Base-by-base conservation (phyloP, 2,888 invertebrate species). In the Liodrosophila aerea region DNA sequence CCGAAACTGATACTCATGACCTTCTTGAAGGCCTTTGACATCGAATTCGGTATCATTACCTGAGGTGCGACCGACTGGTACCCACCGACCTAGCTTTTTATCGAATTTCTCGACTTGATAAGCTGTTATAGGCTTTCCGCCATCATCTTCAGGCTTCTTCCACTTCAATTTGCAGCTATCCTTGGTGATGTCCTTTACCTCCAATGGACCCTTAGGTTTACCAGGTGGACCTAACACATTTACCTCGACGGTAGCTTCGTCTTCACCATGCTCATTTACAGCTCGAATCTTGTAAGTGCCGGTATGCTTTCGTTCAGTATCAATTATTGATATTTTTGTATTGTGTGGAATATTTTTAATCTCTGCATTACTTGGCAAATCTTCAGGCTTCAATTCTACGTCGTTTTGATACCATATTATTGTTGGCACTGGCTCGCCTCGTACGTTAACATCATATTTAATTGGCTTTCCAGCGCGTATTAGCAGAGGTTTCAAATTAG, bases 51-150 rank as follows among this genome's bases (percentile, higher is more conserved):
- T 97, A 90, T 94, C 98, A 90, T 91, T 93, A 44, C 91, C 93
- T 88, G 92, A 93, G 0, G 96, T 95, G 74, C 95, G 94, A 60
- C 98, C 98, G 50, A 97, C 96, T 18, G 98, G 98, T 61, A 96
- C 95, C 98, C 97, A 98, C 71, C 96, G 93, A 11, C 97, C 97
- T 40, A 97, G 97, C 0, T 94, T 94, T 68, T 95, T 94, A 90
- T 99, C 98, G 66, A 97, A 92, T 89, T 98, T 98, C 88, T 98
- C 99, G 0, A 99, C 95, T 66, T 95, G 94, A 88, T 98, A 98
- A 60, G 95, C 96, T n/a, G 95, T 95, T 13, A 97, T 93, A 8
- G 97, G 97, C 90, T 96, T 96, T 81, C 98, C 98, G 82, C 97
- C 98, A 90, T 98, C 97, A 88, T 98, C 97, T 82, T 97, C 96